These are phyloP conservation scores for Seriola rivoliana DNA, from an alignment of 2,113 vertebrate genomes.

Conservation along the genomic window DNA sequence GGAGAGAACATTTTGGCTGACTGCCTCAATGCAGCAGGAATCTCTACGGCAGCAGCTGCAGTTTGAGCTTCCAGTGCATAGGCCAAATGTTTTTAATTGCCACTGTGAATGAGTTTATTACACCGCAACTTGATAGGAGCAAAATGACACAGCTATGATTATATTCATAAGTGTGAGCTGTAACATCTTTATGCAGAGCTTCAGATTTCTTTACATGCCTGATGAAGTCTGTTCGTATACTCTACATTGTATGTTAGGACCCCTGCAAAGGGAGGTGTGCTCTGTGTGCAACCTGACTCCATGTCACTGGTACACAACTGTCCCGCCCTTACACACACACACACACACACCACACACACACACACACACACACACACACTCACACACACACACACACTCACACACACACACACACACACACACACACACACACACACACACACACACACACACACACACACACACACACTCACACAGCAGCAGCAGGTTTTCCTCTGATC, in stretches of 20 bases:
- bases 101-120: background rate
- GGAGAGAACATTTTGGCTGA: conserved; percentile 59
- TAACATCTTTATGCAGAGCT: background rate
- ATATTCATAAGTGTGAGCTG: background rate
- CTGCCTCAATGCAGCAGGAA: conserved; percentile 60
- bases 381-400: background rate
- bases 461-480: background rate
- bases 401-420: conserved; percentile 3
- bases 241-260: conserved; percentile 19
- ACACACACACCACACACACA: background rate
- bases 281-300: conserved; percentile 70
- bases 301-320: background rate
- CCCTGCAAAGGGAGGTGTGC: conserved; percentile 35
- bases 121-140: background rate
- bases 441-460: background rate
- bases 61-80: conserved; percentile 6
- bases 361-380: conserved; percentile 21
- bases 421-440: conserved; percentile 8
- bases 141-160: background rate
- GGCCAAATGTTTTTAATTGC: background rate
- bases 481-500: conserved; percentile 18
- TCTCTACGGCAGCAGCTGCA: conserved; percentile 48
- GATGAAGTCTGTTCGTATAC: background rate
- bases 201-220: background rate
- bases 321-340: background rate